These are phyloP conservation scores for Cossypha heuglini DNA, from an alignment of 2,797 vertebrate genomes.

Conservation along the genomic window DNA sequence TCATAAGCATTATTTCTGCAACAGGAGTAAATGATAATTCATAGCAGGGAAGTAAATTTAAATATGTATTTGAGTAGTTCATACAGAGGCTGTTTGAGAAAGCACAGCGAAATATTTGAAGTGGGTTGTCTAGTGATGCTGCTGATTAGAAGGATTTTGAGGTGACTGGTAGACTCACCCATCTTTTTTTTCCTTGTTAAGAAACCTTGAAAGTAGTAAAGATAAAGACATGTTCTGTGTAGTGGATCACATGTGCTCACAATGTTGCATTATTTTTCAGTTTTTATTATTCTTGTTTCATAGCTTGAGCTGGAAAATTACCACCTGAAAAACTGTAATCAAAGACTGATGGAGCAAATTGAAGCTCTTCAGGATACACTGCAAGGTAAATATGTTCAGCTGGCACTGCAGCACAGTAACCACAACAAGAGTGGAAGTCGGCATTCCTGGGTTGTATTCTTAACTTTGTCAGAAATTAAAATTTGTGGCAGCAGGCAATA, in stretches of 20 bases:
- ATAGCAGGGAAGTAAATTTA: neutral
- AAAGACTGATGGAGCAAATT: slow-evolving; percentile 85
- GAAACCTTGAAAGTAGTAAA: neutral
- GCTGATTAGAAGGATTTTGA: neutral
- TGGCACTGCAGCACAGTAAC: neutral
- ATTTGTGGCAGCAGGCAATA: neutral
- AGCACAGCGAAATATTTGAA: neutral
- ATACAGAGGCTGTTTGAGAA: neutral
- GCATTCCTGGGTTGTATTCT: neutral
- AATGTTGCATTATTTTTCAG: neutral
- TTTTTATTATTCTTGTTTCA: slow-evolving; percentile 33
- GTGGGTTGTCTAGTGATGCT: neutral
- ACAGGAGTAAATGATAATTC: neutral
- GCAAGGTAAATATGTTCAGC: slow-evolving; percentile 78
- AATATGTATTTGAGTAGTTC: neutral
- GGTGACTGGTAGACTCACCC: neutral
- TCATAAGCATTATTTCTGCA: neutral
- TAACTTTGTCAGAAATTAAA: neutral
- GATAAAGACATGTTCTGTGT: neutral
- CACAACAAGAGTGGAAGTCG: neutral
- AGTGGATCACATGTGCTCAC: neutral
- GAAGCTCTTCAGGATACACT: slow-evolving; percentile 83
- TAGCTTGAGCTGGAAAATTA: slow-evolving; percentile 94
- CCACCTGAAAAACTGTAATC: slow-evolving; percentile 84
- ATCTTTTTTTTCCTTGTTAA: neutral